These are phyloP conservation scores for Hesperophylax magnus DNA, from an alignment of 1,140 invertebrate species.

Conservation along the genomic window DNA sequence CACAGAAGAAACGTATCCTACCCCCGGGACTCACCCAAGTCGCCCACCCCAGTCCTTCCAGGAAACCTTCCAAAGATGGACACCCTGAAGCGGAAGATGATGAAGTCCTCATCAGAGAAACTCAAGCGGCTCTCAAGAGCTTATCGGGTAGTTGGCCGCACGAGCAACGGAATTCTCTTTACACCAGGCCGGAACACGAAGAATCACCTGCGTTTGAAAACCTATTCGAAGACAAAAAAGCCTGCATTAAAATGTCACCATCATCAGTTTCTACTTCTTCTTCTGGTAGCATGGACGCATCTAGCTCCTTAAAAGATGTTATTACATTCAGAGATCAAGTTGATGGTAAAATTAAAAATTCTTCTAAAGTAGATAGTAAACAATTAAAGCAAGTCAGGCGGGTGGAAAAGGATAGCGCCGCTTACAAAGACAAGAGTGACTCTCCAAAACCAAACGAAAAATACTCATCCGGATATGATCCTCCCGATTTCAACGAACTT, in stretches of 20 bases:
- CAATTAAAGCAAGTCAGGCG: conserved; percentile 61
- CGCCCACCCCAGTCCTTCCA: conserved; percentile 58
- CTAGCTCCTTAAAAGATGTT: conserved; percentile 76
- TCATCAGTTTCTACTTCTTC: conserved; percentile 74
- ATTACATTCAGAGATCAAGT: conserved; percentile 75
- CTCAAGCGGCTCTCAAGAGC: conserved; percentile 87
- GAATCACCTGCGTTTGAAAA: conserved; percentile 87
- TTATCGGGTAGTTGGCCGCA: conserved; percentile 85
- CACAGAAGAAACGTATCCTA: conserved; percentile 58
- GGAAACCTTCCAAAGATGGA: conserved; percentile 56
- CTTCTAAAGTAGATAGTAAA: conserved; percentile 60
- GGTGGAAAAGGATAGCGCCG: conserved; percentile 65
- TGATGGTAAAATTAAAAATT: conserved; percentile 60
- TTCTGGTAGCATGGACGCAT: conserved; percentile 74
- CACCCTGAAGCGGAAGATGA: conserved; percentile 74
- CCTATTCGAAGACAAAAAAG: conserved; percentile 86
- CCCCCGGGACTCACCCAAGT: conserved; percentile 57
- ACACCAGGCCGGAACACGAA: conserved; percentile 78
- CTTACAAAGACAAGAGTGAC: conserved; percentile 60
- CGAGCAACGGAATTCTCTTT: conserved; percentile 75
- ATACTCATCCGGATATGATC: conserved; percentile 75
- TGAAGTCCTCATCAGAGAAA: conserved; percentile 86
- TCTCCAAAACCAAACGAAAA: conserved; percentile 63
- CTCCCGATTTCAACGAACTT: conserved; percentile 83
- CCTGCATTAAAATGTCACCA: conserved; percentile 75